Conservation (phyloP, 2,113 vertebrate species). For the Micronisus gabar region DNA sequence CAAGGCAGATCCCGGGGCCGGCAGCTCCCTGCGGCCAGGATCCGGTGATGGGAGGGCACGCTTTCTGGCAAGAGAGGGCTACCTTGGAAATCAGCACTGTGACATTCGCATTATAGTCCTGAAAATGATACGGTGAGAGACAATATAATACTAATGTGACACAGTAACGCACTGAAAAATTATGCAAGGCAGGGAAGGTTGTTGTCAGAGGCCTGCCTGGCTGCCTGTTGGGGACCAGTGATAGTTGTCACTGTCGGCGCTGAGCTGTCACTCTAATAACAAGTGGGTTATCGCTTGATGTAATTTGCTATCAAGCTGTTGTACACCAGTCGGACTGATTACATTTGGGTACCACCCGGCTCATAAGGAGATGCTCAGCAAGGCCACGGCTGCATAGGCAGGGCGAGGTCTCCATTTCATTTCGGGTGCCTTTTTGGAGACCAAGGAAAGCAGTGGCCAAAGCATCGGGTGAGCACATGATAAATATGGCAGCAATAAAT, state of each 20-base stretch:
- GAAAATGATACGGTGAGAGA: background rate
- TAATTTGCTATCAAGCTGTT: background rate
- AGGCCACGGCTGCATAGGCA: rapidly evolving
- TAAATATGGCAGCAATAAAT: background rate
- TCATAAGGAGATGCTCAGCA: background rate
- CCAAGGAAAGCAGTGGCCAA: background rate
- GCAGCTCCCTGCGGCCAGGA: background rate
- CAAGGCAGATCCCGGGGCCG: background rate
- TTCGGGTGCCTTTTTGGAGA: background rate
- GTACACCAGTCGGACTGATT: background rate
- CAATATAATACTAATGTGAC: background rate
- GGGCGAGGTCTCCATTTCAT: rapidly evolving
- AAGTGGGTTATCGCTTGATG: background rate
- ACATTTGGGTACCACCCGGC: background rate
- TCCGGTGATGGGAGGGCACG: rapidly evolving
- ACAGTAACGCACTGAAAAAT: background rate
- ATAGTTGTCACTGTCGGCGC: background rate
- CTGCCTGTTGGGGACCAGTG: background rate
- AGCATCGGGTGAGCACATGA: rapidly evolving
- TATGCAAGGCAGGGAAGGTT: background rate
- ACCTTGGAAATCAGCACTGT: rapidly evolving
- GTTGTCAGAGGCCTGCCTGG: background rate
- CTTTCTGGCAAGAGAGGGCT: background rate
- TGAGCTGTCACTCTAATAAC: background rate
- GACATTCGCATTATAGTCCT: rapidly evolving